Conservation (phyloP, 2,888 invertebrate genomes). For the Diaphora mendica region DNA sequence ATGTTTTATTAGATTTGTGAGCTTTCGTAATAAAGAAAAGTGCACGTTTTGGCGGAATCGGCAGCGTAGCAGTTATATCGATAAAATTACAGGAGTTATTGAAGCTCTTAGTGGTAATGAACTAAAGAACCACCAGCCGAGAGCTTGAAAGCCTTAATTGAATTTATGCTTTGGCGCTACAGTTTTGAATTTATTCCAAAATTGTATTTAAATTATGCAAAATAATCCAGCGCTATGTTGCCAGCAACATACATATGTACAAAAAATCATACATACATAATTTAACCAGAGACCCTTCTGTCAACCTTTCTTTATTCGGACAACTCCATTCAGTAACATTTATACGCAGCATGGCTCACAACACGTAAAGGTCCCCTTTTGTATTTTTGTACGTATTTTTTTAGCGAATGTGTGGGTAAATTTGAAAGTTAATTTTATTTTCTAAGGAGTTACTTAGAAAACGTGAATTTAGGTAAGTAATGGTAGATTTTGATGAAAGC, state of each 20-base stretch:
- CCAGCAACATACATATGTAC: constrained; percentile 25
- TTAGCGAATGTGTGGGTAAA: background rate
- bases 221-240: constrained; percentile 3
- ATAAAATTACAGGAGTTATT: background rate
- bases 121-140: background rate
- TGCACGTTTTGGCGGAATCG: background rate
- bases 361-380: background rate
- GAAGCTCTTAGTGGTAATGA: background rate
- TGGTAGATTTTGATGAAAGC: background rate
- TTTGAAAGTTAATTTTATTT: background rate
- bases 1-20: constrained; percentile 29
- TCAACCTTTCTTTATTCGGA: constrained; percentile 14
- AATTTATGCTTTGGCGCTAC: constrained; percentile 12
- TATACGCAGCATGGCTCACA: background rate
- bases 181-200: constrained; percentile 6
- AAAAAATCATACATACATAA: constrained; percentile 25
- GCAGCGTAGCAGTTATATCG: background rate
- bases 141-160: constrained; percentile 12
- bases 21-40: background rate
- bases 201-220: constrained; percentile 25
- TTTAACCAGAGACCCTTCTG: constrained; percentile 19
- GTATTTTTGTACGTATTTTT: background rate
- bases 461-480: background rate
- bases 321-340: constrained; percentile 12
- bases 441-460: background rate